These are phyloP conservation scores for Dissostichus mawsoni DNA, from an alignment of 2,113 vertebrate species.

Conservation along the genomic window DNA sequence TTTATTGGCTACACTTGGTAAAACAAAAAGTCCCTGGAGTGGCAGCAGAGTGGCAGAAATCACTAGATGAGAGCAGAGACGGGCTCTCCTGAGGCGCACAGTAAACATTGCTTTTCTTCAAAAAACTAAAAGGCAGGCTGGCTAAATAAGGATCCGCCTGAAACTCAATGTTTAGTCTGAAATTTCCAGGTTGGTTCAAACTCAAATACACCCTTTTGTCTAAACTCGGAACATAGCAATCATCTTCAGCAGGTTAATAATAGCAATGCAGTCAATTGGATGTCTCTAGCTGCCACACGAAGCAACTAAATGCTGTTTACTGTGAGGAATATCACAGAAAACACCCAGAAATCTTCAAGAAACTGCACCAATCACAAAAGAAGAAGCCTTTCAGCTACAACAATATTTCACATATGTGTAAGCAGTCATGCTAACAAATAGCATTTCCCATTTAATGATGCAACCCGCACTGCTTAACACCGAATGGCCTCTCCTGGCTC, in stretches of 20 bases:
- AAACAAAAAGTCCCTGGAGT: conserved; percentile 39
- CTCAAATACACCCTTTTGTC: neutral
- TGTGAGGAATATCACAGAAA: neutral
- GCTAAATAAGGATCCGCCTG: conserved; percentile 25
- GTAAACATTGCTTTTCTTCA: conserved; percentile 40
- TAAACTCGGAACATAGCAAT: neutral
- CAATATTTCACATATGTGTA: neutral
- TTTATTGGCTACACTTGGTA: conserved; percentile 37
- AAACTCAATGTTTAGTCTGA: conserved; percentile 17
- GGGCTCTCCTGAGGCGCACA: conserved; percentile 32
- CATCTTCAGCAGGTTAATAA: neutral
- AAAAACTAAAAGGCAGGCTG: conserved; percentile 1
- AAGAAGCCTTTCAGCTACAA: neutral
- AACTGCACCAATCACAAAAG: no score
- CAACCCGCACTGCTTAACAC: neutral
- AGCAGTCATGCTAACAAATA: neutral
- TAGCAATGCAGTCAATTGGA: neutral
- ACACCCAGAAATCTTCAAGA: neutral
- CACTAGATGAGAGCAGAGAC: conserved; percentile 32
- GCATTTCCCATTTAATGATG: neutral
- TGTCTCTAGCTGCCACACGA: neutral
- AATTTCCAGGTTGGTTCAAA: conserved; percentile 12
- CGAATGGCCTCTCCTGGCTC: neutral
- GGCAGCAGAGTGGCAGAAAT: conserved; percentile 33
- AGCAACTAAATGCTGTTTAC: neutral